Base-by-base conservation (phyloP, 2,113 vertebrate genomes). In the Bettongia penicillata region DNA sequence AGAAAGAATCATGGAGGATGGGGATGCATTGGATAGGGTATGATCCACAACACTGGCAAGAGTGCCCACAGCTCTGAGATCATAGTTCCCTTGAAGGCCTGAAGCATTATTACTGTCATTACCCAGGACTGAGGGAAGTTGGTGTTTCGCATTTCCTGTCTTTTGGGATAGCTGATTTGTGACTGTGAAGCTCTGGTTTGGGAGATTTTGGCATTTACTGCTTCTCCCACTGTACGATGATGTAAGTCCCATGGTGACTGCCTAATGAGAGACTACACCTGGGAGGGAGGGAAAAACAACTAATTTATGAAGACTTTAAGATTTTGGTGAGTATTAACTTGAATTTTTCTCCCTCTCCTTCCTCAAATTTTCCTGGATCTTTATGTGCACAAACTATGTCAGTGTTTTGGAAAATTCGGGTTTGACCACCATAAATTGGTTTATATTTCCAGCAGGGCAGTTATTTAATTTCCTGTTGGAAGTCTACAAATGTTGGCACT, bases 391-490 rank as follows among this genome's bases (percentile, higher is more conserved):
- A 98, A 98, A 98, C 98, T 96, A 43, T 95, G 91, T 97, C 96
- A 97, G 97, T 98, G 98, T 98, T 98, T 98, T 98, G 97, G 98
- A 99, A 98, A 99, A 99, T 98, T 99, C 98, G 91, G 98, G 97
- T 98, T 99, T 99, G 98, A 99, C 98, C 98, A 98, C 99, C 95
- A 96, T 99, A 99, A 98, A 98, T 98, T 98, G 98, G 99, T 99
- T 99, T 98, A 98, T 99, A 99, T 99, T 99, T 99, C 99, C 98
- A 99, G 98, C 99, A 99, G 98, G 98, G 98, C 98, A 98, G 98
- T 99, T 98, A 99, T 99, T 99, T 99, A 97, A 99, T 99, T 99
- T 99, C 99, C 99, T 98, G 97, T 98, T 99, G 98, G 99, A 99
- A 99, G 99, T 99, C 99, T 99, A 99, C 99, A 98, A 99, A 98